phyloP scores from a whole-genome alignment of 2,797 vertebrate genomes.

The Typhlichthys subterraneus region DNA sequence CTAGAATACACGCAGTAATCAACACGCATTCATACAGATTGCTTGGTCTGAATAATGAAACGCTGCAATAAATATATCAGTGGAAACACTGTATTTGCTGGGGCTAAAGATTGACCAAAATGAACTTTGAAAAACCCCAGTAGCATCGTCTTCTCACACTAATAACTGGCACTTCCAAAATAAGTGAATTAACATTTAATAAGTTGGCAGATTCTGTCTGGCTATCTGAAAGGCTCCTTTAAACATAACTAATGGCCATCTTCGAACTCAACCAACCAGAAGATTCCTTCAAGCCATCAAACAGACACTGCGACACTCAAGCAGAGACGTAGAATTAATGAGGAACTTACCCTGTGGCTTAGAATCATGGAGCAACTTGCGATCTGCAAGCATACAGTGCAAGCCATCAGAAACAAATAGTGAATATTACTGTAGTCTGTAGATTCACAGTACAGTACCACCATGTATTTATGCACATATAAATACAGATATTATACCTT shows the following conservation, averaged over 20 bases:
- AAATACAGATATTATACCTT: too few species aligned
- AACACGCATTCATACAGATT: slow-evolving; percentile 10
- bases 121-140: too few species aligned
- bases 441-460: too few species aligned
- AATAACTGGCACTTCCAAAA: too few species aligned
- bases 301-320: not conserved
- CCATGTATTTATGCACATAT: too few species aligned
- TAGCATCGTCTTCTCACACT: too few species aligned
- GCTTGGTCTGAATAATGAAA: slow-evolving; percentile 18
- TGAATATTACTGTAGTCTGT: not conserved
- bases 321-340: slow-evolving; percentile 19
- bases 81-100: not conserved
- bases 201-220: too few species aligned
- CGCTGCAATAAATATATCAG: not conserved
- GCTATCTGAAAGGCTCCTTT: too few species aligned
- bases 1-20: slow-evolving; percentile 10
- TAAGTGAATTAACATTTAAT: too few species aligned
- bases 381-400: slow-evolving; percentile 87
- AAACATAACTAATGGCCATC: not conserved
- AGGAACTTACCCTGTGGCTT: slow-evolving; percentile 93
- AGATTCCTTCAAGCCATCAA: not conserved
- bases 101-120: not conserved
- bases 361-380: slow-evolving; percentile 93
- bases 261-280: not conserved
- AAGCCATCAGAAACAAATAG: slow-evolving; percentile 16